phyloP scores from a whole-genome alignment of 2,888 invertebrate species.

The Phanerotoma sp. region DNA sequence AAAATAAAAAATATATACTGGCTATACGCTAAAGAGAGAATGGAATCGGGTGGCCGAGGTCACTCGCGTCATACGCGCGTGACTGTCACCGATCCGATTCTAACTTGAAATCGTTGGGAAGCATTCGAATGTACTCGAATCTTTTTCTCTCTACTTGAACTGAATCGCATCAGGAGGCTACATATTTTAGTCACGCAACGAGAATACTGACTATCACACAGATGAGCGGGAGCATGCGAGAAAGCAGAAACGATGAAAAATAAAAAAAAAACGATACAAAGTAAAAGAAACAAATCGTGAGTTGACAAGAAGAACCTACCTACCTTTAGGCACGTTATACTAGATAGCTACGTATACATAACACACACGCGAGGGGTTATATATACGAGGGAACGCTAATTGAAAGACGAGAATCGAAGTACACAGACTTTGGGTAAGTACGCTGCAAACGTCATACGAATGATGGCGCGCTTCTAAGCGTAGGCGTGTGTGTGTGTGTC shows the following conservation, averaged over 20 bases:
- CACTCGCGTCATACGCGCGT: slow-evolving; percentile 24
- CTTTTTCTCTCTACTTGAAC: neutral
- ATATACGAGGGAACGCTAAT: slow-evolving; percentile 18
- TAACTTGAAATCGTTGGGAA: slow-evolving; percentile 4
- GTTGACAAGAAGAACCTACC: too few species aligned
- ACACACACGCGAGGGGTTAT: slow-evolving; percentile 9
- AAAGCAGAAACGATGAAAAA: slow-evolving; percentile 9
- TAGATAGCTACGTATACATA: neutral
- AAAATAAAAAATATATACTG: neutral
- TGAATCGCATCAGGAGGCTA: neutral
- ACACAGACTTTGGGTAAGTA: slow-evolving; percentile 28
- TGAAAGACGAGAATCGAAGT: slow-evolving; percentile 24
- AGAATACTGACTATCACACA: neutral
- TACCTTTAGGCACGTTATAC: neutral
- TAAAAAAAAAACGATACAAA: too few species aligned
- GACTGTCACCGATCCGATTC: slow-evolving; percentile 23
- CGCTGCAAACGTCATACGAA: slow-evolving; percentile 21
- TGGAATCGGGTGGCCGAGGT: slow-evolving; percentile 19
- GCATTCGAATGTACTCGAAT: neutral
- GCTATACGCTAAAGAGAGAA: slow-evolving; percentile 4
- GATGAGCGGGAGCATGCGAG: neutral
- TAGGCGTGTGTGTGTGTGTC: slow-evolving; percentile 18
- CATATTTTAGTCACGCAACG: slow-evolving; percentile 22
- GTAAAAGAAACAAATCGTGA: neutral
- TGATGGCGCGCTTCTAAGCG: slow-evolving; percentile 24